Percentiles rank a stretch among this genome's conserved stretches.
These are phyloP conservation scores for Tapirus indicus DNA, from an alignment of 2,797 vertebrate genomes.

Conservation along the genomic window DNA sequence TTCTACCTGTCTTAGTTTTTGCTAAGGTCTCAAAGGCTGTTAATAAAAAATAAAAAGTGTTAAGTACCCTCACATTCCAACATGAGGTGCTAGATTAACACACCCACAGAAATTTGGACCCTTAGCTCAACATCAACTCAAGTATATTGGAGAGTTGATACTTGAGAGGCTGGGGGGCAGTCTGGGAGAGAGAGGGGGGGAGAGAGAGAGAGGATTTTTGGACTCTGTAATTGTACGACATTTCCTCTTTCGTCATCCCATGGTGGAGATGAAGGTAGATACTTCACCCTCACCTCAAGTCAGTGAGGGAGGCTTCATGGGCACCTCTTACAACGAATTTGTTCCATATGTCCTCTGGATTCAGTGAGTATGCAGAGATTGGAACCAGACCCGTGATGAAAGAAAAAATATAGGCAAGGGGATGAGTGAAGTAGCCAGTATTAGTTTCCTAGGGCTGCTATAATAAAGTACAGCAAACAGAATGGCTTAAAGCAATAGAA, in stretches of 20 bases:
- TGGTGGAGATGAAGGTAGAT: background rate
- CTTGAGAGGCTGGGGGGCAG: background rate
- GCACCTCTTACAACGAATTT: background rate
- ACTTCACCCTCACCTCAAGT: background rate
- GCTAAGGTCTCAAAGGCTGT: slow-evolving; percentile 7
- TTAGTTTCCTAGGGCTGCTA: background rate
- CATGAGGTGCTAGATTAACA: background rate
- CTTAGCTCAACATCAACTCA: background rate
- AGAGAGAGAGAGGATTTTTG: background rate
- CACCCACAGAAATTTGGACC: background rate
- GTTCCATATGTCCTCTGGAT: background rate
- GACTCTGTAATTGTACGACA: background rate
- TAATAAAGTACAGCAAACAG: background rate
- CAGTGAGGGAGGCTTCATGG: background rate
- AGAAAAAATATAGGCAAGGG: background rate
- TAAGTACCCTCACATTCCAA: background rate
- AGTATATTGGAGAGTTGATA: background rate
- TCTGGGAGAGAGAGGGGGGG: background rate
- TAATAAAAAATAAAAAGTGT: slow-evolving; percentile 9
- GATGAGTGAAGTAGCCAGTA: background rate
- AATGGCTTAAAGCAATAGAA: background rate
- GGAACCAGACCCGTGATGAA: background rate
- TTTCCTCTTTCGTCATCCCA: background rate
- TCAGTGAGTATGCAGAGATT: background rate
- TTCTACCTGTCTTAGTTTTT: slow-evolving; percentile 46